Percentiles rank a stretch among this genome's conserved stretches.
These are phyloP conservation scores for Myotis findleyi DNA, from an alignment of 2,797 vertebrate genomes.

Conservation along the genomic window DNA sequence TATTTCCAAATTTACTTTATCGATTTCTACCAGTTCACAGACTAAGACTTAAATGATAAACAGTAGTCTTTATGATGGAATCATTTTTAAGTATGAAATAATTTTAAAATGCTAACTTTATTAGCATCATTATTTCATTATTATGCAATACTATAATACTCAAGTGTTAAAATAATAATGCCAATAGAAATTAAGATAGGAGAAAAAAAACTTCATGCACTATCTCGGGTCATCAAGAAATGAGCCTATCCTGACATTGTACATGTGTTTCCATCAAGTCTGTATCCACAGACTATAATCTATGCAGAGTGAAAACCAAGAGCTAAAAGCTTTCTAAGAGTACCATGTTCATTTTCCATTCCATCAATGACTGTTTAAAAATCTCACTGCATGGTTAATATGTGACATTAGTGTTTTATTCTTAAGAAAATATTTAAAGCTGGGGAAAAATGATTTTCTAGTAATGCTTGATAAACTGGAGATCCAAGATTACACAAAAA, in stretches of 20 bases:
- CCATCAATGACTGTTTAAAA: not conserved
- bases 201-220: not conserved
- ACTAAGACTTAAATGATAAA: not conserved
- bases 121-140: not conserved
- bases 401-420: not conserved
- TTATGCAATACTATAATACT: not conserved
- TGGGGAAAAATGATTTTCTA: not conserved
- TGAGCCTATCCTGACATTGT: not conserved
- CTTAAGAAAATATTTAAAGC: not conserved
- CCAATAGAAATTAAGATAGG: not conserved
- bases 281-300: not conserved
- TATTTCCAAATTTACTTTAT: not conserved
- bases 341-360: not conserved
- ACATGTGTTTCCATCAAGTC: not conserved
- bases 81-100: not conserved
- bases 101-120: not conserved
- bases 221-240: not conserved
- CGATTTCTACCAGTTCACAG: not conserved
- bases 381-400: not conserved
- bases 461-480: not conserved
- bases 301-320: not conserved
- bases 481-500: not conserved
- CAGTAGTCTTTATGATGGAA: not conserved
- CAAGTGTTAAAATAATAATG: not conserved
- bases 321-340: not conserved